phyloP scores from a whole-genome alignment of 2,797 vertebrate species.

The Bradypus variegatus region DNA sequence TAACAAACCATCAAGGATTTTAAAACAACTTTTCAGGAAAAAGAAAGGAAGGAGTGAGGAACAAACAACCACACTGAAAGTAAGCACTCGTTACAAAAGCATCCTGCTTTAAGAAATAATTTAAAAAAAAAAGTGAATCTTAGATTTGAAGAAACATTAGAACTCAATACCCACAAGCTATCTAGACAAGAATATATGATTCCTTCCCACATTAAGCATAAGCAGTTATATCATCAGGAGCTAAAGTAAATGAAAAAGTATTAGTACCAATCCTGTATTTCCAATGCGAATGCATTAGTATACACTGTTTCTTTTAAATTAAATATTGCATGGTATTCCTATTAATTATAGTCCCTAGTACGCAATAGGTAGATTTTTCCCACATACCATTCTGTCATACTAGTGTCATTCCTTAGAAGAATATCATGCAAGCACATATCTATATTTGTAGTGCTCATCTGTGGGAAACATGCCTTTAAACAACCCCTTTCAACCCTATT shows the following conservation, averaged over 20 bases:
- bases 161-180: no score
- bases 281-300: background rate
- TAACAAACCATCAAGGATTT: background rate
- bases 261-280: background rate
- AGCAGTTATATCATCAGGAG: background rate
- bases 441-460: no score
- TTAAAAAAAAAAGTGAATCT: background rate
- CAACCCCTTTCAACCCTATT: no score
- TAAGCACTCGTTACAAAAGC: background rate
- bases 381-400: no score
- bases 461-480: no score
- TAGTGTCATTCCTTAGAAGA: no score
- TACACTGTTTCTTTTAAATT: no score
- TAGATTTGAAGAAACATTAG: no score
- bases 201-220: background rate
- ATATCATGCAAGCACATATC: no score
- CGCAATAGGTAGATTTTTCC: no score
- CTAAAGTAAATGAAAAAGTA: background rate
- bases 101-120: background rate
- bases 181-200: background rate
- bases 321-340: no score
- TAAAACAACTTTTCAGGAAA: background rate
- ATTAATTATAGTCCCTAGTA: no score
- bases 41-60: background rate
- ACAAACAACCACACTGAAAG: background rate